These are phyloP conservation scores for Chymomyza costata DNA, from an alignment of 1,140 invertebrate genomes.

Conservation along the genomic window DNA sequence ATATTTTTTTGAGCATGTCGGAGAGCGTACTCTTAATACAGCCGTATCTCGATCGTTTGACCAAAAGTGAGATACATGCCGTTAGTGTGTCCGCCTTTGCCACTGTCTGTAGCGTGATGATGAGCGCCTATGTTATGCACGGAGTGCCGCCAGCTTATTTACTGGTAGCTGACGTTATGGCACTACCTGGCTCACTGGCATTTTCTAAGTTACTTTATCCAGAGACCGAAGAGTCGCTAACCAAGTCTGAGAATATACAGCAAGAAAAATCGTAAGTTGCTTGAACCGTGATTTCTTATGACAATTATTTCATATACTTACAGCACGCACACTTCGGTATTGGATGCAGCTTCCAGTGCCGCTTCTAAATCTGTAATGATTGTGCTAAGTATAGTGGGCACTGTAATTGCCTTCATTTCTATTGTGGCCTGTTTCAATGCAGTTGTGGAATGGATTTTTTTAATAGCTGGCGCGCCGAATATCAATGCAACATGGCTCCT, in stretches of 20 bases:
- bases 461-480: slow-evolving; percentile 79
- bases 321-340: slow-evolving; percentile 85
- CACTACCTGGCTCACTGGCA: slow-evolving; percentile 91
- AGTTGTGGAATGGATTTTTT: slow-evolving; percentile 85
- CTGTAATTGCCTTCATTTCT: slow-evolving; percentile 92
- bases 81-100: slow-evolving; percentile 95
- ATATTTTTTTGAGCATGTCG: slow-evolving; percentile 91
- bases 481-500: slow-evolving; percentile 81
- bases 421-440: slow-evolving; percentile 88
- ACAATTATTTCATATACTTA: neutral
- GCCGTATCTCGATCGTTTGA: slow-evolving; percentile 85
- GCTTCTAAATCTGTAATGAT: slow-evolving; percentile 86
- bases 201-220: slow-evolving; percentile 92
- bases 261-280: slow-evolving; percentile 79
- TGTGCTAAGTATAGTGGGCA: slow-evolving; percentile 90
- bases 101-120: slow-evolving; percentile 91
- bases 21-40: slow-evolving; percentile 91
- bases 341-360: slow-evolving; percentile 91
- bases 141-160: slow-evolving; percentile 87
- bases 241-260: slow-evolving; percentile 80
- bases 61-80: slow-evolving; percentile 91
- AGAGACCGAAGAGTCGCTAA: slow-evolving; percentile 85
- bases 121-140: slow-evolving; percentile 93
- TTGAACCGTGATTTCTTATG: slow-evolving; percentile 1
- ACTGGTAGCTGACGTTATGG: slow-evolving; percentile 94